Evolutionary conservation across 2,888 invertebrate species (phyloP).

Genomic region (Lordiphosa fenestrarum): DNA sequence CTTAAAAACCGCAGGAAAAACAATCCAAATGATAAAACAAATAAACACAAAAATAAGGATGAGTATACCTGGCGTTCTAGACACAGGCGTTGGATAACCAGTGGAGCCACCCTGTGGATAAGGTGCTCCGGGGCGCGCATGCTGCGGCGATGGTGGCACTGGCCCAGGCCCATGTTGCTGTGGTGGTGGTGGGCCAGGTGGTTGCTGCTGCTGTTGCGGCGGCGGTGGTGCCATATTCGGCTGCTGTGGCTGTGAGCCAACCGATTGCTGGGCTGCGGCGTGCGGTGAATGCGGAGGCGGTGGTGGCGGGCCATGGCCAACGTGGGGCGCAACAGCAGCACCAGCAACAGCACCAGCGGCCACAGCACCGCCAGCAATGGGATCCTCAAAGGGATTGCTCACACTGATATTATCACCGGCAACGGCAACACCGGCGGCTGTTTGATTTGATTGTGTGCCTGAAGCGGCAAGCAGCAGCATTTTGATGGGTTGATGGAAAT

Average conservation of each 20-base stretch:
- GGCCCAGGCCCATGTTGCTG: slow-evolving; percentile 13
- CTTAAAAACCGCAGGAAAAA: slow-evolving; percentile 24
- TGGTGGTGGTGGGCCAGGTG: slow-evolving; percentile 45
- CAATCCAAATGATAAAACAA: slow-evolving; percentile 15
- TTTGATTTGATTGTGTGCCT: slow-evolving; percentile 75
- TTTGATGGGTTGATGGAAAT: slow-evolving; percentile 22
- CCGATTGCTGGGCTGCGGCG: slow-evolving; percentile 44
- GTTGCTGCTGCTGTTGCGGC: slow-evolving; percentile 38
- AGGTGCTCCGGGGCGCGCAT: slow-evolving; percentile 72
- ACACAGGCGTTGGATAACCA: slow-evolving; percentile 79
- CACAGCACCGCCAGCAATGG: slow-evolving; percentile 76
- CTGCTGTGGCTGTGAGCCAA: slow-evolving; percentile 31
- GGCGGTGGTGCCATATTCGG: slow-evolving; percentile 33
- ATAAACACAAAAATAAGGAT: slow-evolving; percentile 50
- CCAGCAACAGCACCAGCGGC: slow-evolving; percentile 27
- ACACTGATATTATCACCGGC: slow-evolving; percentile 89
- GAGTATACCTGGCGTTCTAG: slow-evolving; percentile 80
- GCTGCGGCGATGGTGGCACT: slow-evolving; percentile 52
- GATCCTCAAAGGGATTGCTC: slow-evolving; percentile 93
- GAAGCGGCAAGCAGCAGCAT: slow-evolving; percentile 47
- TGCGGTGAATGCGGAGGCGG: slow-evolving; percentile 65
- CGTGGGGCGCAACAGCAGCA: slow-evolving; percentile 14
- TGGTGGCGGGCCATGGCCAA: slow-evolving; percentile 48
- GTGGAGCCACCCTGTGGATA: slow-evolving; percentile 79
- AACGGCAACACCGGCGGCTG: slow-evolving; percentile 75